Base-by-base conservation (phyloP, 2,113 vertebrate species). In the Phalacrocorax brasilianus region DNA sequence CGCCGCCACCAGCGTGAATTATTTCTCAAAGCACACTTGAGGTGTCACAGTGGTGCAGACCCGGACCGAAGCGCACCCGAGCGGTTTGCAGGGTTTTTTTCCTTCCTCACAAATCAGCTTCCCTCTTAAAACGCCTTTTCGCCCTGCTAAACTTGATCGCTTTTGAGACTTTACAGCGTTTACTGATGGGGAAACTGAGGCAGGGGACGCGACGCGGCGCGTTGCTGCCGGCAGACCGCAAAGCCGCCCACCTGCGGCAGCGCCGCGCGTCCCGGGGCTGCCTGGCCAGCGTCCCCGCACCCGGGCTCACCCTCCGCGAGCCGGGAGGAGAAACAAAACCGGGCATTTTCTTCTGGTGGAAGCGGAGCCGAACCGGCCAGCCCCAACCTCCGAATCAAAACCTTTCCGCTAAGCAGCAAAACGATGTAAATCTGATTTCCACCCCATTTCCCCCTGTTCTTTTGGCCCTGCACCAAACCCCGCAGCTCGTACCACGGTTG, bases 401-500 rank as follows among this genome's bases (percentile, higher is more conserved):
- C 26, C 55, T 32, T 49, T 6, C 68, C 5, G 2, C 30, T 18
- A n/a, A 55, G 76, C 58, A n/a, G 50, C 32, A 14, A 44, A 58
- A 38, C 0, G 4, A 52, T 4, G 33, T 4, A 52, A 27, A 75
- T 45, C 15, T 10, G 1, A 47, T 61, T 53, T 68, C 15, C 40
- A 28, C 27, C 33, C 32, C 61, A 16, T 61, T 67, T 14, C 8
- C 6, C 12, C 5, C 30, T 0, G 1, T n/a, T 23, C 17, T 38
- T 40, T 47, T 10, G 19, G 12, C 24, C 21, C 40, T 21, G 8
- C 38, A 24, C 33, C 63, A 27, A 59, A 13, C 5, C 9, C 9
- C 5, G n/a, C 5, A 2, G 42, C 1, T 10, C 14, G 45, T 5
- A 74, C 26, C 52, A 6, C 2, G 0, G 28, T 0, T 10, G 24